A percentile compares a stretch with the other conserved stretches of the same genome.
Evolutionary conservation across 1,140 invertebrate species (phyloP).

Genomic region (Nilaparvata lugens): DNA sequence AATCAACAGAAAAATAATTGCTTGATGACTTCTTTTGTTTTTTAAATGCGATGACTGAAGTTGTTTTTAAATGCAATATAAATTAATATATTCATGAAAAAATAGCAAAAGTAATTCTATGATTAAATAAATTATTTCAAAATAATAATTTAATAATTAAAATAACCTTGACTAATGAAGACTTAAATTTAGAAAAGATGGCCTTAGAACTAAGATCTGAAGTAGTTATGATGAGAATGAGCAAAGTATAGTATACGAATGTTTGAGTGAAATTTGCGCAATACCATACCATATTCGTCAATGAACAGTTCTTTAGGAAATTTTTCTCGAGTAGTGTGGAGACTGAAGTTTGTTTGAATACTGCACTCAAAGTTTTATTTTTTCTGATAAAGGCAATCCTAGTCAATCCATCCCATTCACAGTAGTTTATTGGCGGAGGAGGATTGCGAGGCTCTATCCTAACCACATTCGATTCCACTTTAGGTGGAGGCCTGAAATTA

Average conservation of each 20-base stretch:
- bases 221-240: too few species aligned
- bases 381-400: constrained; percentile 91
- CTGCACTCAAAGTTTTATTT: constrained; percentile 83
- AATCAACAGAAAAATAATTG: too few species aligned
- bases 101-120: too few species aligned
- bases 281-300: constrained; percentile 68
- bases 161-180: too few species aligned
- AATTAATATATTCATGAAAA: too few species aligned
- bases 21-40: too few species aligned
- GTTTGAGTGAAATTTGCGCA: neutral
- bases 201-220: too few species aligned
- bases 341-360: constrained; percentile 78
- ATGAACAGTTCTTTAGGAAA: constrained; percentile 77
- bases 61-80: too few species aligned
- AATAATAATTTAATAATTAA: too few species aligned
- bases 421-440: constrained; percentile 90
- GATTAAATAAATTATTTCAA: too few species aligned
- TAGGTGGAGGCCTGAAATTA: constrained; percentile 96
- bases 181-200: too few species aligned
- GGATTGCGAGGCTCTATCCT: constrained; percentile 95
- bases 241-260: neutral
- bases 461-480: constrained; percentile 98
- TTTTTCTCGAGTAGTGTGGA: constrained; percentile 83
- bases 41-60: too few species aligned
- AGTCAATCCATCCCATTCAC: constrained; percentile 96